Evolutionary conservation across 2,113 vertebrate genomes (phyloP).

Genomic region (Neolamprologus longior): DNA sequence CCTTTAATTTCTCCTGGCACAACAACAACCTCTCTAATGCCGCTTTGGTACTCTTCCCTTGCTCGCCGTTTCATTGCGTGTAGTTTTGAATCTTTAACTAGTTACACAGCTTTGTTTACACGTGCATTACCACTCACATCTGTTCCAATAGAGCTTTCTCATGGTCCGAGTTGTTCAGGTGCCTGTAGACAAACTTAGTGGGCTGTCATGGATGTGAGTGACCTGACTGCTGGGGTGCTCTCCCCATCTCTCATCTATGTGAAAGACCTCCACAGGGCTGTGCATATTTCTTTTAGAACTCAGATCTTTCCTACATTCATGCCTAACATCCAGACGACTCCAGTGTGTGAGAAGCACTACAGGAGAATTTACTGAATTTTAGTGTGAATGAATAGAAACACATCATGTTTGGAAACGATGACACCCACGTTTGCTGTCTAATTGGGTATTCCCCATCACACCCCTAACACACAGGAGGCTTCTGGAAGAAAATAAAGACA

Average conservation of each 20-base stretch:
- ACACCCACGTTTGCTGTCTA: background rate
- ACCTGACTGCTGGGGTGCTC: background rate
- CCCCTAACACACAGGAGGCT: background rate
- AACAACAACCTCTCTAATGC: background rate
- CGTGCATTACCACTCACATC: background rate
- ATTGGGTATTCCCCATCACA: background rate
- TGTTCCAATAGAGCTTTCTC: background rate
- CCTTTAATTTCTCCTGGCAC: background rate
- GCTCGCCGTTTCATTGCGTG: background rate
- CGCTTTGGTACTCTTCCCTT: background rate
- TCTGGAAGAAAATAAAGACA: background rate
- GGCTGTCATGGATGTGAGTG: background rate
- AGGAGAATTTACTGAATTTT: background rate
- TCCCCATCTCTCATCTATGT: accelerated
- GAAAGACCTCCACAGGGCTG: background rate
- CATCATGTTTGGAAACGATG: background rate
- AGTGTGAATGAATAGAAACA: background rate
- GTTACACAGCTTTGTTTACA: background rate
- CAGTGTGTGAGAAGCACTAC: background rate
- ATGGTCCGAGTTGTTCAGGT: background rate
- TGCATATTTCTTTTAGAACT: background rate
- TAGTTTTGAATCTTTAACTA: background rate
- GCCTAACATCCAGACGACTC: background rate
- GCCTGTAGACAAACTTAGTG: background rate
- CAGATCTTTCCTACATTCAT: background rate